A percentile compares a stretch with the other conserved stretches of the same genome.
These are phyloP conservation scores for Opisthocomus hoazin DNA, from an alignment of 2,113 vertebrate species.

Conservation along the genomic window DNA sequence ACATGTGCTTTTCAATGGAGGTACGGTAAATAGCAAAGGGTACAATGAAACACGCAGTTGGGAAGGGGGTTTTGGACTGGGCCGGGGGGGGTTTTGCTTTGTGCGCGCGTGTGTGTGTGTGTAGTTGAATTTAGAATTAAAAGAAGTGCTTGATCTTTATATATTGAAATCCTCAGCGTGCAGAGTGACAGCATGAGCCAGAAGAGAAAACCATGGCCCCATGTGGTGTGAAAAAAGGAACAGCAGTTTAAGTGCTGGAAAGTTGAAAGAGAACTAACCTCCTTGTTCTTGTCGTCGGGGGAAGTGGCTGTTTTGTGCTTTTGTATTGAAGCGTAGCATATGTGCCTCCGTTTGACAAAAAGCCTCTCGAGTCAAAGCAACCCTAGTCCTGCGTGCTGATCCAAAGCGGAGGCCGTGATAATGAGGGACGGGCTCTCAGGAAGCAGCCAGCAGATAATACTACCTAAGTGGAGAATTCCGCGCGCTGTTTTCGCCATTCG, in stretches of 20 bases:
- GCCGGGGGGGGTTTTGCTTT: background rate
- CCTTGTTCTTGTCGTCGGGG: background rate
- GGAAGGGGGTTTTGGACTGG: background rate
- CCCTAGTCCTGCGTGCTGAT: constrained; percentile 57
- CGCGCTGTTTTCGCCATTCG: constrained; percentile 44
- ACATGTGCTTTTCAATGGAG: constrained; percentile 47
- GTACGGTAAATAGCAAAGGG: background rate
- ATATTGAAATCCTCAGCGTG: constrained; percentile 65
- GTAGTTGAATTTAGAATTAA: constrained; percentile 56
- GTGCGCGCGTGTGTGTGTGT: background rate
- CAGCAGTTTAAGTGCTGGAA: constrained; percentile 58
- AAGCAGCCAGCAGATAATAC: constrained; percentile 76
- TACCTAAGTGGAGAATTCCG: constrained; percentile 59
- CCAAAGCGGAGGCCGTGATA: constrained; percentile 54
- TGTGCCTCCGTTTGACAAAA: constrained; percentile 67
- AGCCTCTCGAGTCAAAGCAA: constrained; percentile 36
- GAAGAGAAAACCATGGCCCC: constrained; percentile 62
- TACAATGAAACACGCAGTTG: background rate
- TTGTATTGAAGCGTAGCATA: constrained; percentile 49
- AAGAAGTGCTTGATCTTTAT: constrained; percentile 61
- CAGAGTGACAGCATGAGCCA: constrained; percentile 48
- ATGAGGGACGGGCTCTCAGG: constrained; percentile 63
- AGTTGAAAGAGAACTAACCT: constrained; percentile 57
- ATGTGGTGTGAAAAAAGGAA: constrained; percentile 73
- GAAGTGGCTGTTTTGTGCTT: constrained; percentile 57